phyloP scores from a whole-genome alignment of 2,888 invertebrate species.

The Portevinia maculata region DNA sequence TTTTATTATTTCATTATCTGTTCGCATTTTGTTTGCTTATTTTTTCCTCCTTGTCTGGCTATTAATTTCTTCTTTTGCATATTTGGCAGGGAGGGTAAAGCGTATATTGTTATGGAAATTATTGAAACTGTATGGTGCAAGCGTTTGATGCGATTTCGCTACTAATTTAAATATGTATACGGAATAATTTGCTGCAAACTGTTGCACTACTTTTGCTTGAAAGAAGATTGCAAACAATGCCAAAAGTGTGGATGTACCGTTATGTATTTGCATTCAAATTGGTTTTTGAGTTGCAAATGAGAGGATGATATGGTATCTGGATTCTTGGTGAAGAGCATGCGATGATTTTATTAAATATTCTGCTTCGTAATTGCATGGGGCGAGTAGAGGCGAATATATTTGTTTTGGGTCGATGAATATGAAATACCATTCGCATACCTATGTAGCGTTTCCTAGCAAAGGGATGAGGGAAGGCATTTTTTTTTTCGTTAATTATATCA shows the following conservation, averaged over 20 bases:
- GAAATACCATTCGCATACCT: not conserved
- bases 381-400: not conserved
- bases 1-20: constrained; percentile 68
- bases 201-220: constrained; percentile 46
- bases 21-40: not conserved
- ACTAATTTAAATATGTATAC: constrained; percentile 49
- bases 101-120: constrained; percentile 65
- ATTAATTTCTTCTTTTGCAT: constrained; percentile 52
- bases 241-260: not conserved
- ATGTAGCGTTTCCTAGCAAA: too few relatives aligned
- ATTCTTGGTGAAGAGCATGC: constrained; percentile 16
- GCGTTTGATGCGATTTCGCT: constrained; percentile 50
- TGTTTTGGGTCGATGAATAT: not conserved
- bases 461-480: too few relatives aligned
- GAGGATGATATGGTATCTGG: constrained; percentile 17
- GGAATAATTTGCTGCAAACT: constrained; percentile 63
- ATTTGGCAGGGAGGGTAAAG: not conserved
- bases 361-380: constrained; percentile 1
- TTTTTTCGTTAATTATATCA: too few relatives aligned
- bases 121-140: constrained; percentile 38
- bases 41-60: constrained; percentile 10
- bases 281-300: constrained; percentile 49
- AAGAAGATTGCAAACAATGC: constrained; percentile 14
- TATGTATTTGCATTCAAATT: constrained; percentile 64
- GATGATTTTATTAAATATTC: constrained; percentile 52